Evolutionary conservation across 2,888 invertebrate genomes (phyloP), one percentile per base, ranked within the genome.

Genomic region (Mactromeris polynyma): DNA sequence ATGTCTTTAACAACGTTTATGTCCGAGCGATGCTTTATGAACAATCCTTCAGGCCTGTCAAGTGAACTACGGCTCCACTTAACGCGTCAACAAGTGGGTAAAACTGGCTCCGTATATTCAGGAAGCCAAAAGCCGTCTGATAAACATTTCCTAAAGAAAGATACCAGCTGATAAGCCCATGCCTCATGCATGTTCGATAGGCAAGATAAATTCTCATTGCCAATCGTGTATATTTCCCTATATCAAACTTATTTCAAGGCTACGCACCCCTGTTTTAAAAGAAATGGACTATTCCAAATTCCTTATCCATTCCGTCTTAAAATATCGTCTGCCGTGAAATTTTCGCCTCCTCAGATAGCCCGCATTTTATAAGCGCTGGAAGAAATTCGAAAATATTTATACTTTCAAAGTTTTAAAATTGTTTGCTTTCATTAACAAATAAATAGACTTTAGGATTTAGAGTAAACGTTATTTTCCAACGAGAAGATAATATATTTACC

Each of bases 271-370:
- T 83, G 40, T 17, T 69, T 69, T 38, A 33, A 40, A 19, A 46
- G 26, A 58, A 81, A 58, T 81, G 58, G 26, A 81, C 58, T 81
- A 1, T 58, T 81, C 81, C 51, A 58, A 58, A 81, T 81, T 81
- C 36, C 81, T 81, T 40, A 51, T 36, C 58, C 58, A 58, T 81
- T 58, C 81, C n/a, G 54, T 6, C 33, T 54, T 58, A 81, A 80
- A 80, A 51, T 36, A n/a, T 46, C 81, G 81, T 54, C 81, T 81
- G 81, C 81, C n/a, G 51, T 58, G 58, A 58, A 81, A 46, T 64
- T 64, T 64, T 64, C 58, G 58, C 58, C 58, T 64, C 58, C n/a
- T 64, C 58, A n/a, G 58, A 64, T 64, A 64, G 58, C 58, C 58
- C n/a, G 58, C 58, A 26, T 64, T 64, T 64, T 64, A 64, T 64